Base-by-base conservation (phyloP, 2,888 invertebrate genomes). In the Limenitis camilla region DNA sequence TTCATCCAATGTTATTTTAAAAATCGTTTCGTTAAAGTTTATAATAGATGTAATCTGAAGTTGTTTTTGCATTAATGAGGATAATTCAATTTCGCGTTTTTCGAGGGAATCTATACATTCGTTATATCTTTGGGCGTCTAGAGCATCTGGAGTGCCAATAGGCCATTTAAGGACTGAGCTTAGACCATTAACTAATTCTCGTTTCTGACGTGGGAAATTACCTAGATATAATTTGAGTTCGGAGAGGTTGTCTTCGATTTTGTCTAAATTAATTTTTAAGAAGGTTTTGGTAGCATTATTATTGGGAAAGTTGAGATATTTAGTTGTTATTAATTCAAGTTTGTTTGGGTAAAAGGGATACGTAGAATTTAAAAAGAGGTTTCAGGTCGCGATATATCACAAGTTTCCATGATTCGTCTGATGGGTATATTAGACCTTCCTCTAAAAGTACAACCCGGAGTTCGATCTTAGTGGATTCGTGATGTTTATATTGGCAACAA, bases 141-240 rank as follows among this genome's bases (percentile, higher is more conserved):
- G 63, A 1, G 68, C 63, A 39, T 69, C 66, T 1, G 67, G 66
- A 19, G 67, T 68, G 11, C 65, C 65, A 8, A 67, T 65, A 0
- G 67, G 35, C 35, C 5, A 35, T 35, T 35, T n/a, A n/a, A n/a
- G n/a, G n/a, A n/a, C n/a, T n/a, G n/a, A n/a, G n/a, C n/a, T n/a
- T n/a, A n/a, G n/a, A 35, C 35, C 35, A 35, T 35, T 10, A 10
- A 35, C 8, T 35, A 35, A 10, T 35, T 35, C 8, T n/a, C 35
- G 8, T 35, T 35, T 35, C 8, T n/a, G 9, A n/a, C 35, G 8
- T 5, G 35, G 10, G 8, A n/a, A n/a, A 35, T 8, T 35, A n/a
- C n/a, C n/a, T n/a, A n/a, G n/a, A 10, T 35, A 35, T 35, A 10
- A 35, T n/a, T 35, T 35, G 10, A 5, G 35, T 35, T 35, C 35